Conservation (phyloP, 2,888 invertebrate species). For the Amblyteles armatorius region DNA sequence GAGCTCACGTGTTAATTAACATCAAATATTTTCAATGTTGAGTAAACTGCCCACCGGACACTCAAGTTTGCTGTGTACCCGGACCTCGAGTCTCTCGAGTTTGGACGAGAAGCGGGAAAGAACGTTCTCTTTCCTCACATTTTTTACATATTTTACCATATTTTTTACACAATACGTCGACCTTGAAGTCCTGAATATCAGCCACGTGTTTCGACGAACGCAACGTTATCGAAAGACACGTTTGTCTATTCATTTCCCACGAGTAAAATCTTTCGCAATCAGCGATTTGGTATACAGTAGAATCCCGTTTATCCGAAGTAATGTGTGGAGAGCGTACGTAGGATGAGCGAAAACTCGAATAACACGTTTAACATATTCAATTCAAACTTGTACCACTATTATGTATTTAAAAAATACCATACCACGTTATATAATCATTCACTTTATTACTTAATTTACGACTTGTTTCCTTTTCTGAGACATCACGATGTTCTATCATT, state of each 20-base stretch:
- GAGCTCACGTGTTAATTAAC: conserved; percentile 1
- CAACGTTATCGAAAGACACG: neutral
- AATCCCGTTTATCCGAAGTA: too few species aligned
- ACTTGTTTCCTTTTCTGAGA: too few species aligned
- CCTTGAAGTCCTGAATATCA: neutral
- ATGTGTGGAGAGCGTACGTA: too few species aligned
- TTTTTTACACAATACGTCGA: neutral
- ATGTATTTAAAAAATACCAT: too few species aligned
- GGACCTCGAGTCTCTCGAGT: neutral
- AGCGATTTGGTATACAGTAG: neutral
- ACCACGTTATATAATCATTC: too few species aligned
- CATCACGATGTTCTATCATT: too few species aligned
- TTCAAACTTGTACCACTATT: too few species aligned
- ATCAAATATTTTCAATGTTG: neutral
- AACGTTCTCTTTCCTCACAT: neutral
- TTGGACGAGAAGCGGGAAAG: neutral
- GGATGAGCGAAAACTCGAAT: too few species aligned
- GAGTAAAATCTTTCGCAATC: neutral
- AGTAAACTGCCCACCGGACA: neutral
- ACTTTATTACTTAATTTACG: too few species aligned
- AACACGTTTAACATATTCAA: too few species aligned
- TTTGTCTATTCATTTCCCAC: neutral
- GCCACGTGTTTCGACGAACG: neutral
- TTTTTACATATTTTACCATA: neutral
- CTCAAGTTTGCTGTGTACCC: neutral